phyloP scores from a whole-genome alignment of 1,140 invertebrate genomes.

The Meloidogyne chitwoodi region DNA sequence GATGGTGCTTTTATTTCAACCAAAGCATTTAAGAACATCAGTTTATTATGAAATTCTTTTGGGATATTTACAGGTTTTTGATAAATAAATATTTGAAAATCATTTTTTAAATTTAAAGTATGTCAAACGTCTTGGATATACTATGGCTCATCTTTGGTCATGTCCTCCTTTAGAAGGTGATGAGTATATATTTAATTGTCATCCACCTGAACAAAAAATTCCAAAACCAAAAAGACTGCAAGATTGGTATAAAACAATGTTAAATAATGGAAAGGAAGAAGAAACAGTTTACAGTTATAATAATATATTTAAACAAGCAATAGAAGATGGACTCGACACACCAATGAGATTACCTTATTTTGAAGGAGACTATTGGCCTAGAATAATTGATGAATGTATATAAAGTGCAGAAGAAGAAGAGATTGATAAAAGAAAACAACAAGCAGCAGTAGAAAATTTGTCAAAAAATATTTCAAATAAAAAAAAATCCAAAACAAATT shows the following conservation, averaged over 20 bases:
- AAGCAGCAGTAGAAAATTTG: conserved; percentile 67
- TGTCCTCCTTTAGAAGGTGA: conserved; percentile 99
- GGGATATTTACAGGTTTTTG: conserved; percentile 71
- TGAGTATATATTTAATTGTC: conserved; percentile 99
- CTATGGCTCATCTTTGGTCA: conserved; percentile 99
- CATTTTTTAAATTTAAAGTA: conserved; percentile 72
- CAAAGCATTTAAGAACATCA: conserved; percentile 87
- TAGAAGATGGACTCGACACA: conserved; percentile 89
- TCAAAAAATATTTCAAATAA: conserved; percentile 63
- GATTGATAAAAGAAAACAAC: conserved; percentile 70
- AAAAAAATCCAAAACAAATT: conserved; percentile 65
- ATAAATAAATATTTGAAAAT: not conserved
- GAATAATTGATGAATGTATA: conserved; percentile 96
- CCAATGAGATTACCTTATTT: conserved; percentile 98
- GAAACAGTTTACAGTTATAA: conserved; percentile 97
- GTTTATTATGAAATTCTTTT: conserved; percentile 99
- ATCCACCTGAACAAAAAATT: conserved; percentile 97
- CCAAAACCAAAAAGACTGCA: conserved; percentile 97
- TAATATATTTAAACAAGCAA: conserved; percentile 68
- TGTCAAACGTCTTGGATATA: conserved; percentile 92
- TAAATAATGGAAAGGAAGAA: conserved; percentile 97
- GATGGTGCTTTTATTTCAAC: conserved; percentile 92
- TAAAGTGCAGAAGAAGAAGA: conserved; percentile 90
- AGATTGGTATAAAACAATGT: conserved; percentile 99
- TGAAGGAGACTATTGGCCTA: conserved; percentile 96